Evolutionary conservation across 2,113 vertebrate genomes (phyloP), one percentile per base, ranked within the genome.

Genomic region (Stegostoma tigrinum): DNA sequence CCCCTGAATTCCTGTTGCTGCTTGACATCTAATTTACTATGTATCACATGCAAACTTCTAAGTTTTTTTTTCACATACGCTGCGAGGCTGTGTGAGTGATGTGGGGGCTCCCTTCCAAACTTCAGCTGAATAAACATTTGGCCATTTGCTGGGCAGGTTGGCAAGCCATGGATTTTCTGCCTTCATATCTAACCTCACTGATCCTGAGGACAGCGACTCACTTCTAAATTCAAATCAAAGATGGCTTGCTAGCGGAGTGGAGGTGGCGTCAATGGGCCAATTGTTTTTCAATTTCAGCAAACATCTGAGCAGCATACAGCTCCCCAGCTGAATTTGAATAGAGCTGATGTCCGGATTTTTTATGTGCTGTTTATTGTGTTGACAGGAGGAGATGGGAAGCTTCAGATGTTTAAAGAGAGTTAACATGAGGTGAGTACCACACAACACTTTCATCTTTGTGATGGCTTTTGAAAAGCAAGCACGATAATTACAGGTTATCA

Each of bases 11-110:
- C 96, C 96, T 96, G 97, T 97, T 97, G 97, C 97, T 98, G 97
- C 96, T 97, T 97, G 97, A 97, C 97, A 97, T 98, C 97, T 98
- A 97, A 98, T 98, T 98, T 98, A 98, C 98, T 98, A 97, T 97
- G 97, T 98, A 98, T 98, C 98, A 97, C 98, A 98, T 97, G 96
- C 96, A 97, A 96, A 97, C 97, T 97, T 97, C 96, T 96, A 96
- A 95, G 97, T 98, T 95, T 94, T 95, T 98, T 97, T 97, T 97
- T 98, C 98, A 96, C 98, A 98, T 98, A 97, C 97, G 97, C 97
- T 96, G 96, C 96, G 97, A 97, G 96, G 96, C 96, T 97, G 97
- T 97, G 97, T 97, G 97, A 97, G 97, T 97, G 97, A 98, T 97
- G 97, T 97, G 96, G 97, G 98, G 98, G 98, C 97, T 98, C 97